Base-by-base conservation (phyloP, 1,140 invertebrate species). In the Sycobia sp. region DNA sequence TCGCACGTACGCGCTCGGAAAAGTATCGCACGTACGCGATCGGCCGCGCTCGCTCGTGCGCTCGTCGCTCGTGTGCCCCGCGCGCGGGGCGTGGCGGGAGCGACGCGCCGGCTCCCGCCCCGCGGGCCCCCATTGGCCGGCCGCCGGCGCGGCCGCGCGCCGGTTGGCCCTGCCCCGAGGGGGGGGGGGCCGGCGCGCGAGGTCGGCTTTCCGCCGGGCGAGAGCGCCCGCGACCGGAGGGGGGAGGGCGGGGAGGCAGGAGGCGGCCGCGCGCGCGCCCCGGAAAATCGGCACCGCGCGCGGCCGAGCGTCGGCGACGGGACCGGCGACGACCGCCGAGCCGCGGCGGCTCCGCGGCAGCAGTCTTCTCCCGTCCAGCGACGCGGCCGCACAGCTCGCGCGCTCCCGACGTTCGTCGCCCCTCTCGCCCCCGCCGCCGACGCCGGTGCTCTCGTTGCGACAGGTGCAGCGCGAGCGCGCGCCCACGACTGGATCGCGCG, bases 301-400 rank as follows among this genome's bases (percentile, higher is more conserved):
- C 65, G 74, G 69, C 76, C 74, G 73, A 63, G 64, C 68, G 71
- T 73, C 71, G 70, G 60, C 64, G 70, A 70, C n/a, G n/a, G n/a
- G n/a, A n/a, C n/a, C n/a, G n/a, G n/a, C n/a, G n/a, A n/a, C n/a
- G n/a, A n/a, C n/a, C n/a, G n/a, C n/a, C n/a, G n/a, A n/a, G n/a
- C n/a, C n/a, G n/a, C n/a, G n/a, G n/a, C n/a, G n/a, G n/a, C n/a
- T n/a, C n/a, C n/a, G n/a, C n/a, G n/a, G 69, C 72, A 71, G 73
- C 78, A 82, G 80, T 82, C 73, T 72, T 78, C 73, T 79, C 72
- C 72, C 76, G 76, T 78, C 75, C 78, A 79, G 76, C 79, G 78
- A 73, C 71, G 77, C 74, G 78, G 74, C 71, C 71, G 69, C 74
- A 79, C 72, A 75, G 67, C 65, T 69, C 69, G 74, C 61, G 71